Evolutionary conservation across 2,888 invertebrate species (phyloP).

Genomic region (Prionchulus punctatus): DNA sequence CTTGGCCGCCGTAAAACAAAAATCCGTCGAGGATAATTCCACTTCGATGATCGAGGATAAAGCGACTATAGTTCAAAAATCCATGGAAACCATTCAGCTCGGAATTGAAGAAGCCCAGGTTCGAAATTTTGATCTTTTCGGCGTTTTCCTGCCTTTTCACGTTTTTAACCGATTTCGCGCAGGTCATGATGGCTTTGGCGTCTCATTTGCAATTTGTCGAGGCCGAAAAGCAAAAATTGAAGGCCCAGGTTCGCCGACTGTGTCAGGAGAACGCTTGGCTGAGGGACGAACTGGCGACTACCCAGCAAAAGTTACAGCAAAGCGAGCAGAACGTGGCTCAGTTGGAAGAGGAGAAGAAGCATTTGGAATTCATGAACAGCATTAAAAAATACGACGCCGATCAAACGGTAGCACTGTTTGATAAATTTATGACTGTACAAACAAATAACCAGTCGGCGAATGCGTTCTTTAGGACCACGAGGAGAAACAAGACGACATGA

Average conservation of each 20-base stretch:
- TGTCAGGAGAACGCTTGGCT: conserved; percentile 99
- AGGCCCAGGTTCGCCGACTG: conserved; percentile 79
- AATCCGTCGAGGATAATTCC: conserved; percentile 33
- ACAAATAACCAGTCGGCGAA: no score
- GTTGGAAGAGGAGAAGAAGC: conserved; percentile 91
- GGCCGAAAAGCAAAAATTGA: conserved; percentile 95
- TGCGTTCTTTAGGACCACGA: conserved; percentile 1
- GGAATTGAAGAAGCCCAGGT: conserved; percentile 91
- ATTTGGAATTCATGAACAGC: conserved; percentile 89
- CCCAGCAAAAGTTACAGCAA: conserved; percentile 53
- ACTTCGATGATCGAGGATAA: conserved; percentile 56
- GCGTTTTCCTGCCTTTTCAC: no score
- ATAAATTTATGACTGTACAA: not conserved
- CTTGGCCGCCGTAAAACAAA: conserved; percentile 11
- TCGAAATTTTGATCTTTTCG: conserved; percentile 11
- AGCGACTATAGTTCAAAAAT: conserved; percentile 70
- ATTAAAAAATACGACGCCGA: conserved; percentile 55
- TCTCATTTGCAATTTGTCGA: conserved; percentile 83
- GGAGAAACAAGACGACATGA: not conserved
- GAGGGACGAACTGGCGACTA: conserved; percentile 88
- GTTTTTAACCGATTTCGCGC: no score
- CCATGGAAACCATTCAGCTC: conserved; percentile 86
- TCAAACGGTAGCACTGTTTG: conserved; percentile 22
- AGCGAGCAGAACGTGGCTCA: conserved; percentile 86
- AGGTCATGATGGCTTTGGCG: conserved; percentile 92